These are phyloP conservation scores for Acromyrmex heyeri DNA, from an alignment of 1,140 invertebrate genomes.

Conservation along the genomic window DNA sequence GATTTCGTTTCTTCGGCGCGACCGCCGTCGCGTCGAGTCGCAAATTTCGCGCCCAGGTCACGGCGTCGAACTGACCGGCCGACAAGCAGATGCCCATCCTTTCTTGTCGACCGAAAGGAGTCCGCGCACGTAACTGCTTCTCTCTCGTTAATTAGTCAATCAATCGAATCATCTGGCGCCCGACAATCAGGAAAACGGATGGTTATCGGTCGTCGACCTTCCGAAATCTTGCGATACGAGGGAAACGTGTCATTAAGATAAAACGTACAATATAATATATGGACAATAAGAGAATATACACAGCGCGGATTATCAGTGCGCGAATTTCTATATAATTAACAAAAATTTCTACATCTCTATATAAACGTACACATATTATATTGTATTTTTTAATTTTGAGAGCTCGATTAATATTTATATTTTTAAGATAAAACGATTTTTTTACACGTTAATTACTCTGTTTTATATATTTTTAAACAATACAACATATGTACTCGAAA, in stretches of 20 bases:
- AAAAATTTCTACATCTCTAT: no score
- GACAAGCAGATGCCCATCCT: slow-evolving; percentile 37
- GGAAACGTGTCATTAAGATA: background rate
- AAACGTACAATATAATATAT: background rate
- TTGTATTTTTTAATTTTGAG: no score
- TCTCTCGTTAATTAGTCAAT: slow-evolving; percentile 72
- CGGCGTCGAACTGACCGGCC: slow-evolving; percentile 29
- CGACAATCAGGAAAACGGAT: no score
- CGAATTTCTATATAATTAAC: no score
- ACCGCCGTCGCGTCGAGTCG: slow-evolving; percentile 28
- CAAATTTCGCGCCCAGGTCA: slow-evolving; percentile 73
- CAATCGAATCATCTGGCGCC: slow-evolving; percentile 8
- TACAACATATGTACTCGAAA: no score
- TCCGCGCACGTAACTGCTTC: slow-evolving; percentile 38
- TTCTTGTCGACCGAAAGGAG: slow-evolving; percentile 54
- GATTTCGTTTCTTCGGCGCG: slow-evolving; percentile 57
- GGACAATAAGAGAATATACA: no score
- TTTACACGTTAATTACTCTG: background rate
- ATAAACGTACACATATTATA: no score
- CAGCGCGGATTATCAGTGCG: no score
- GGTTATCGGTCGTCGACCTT: background rate
- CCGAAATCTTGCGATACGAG: background rate
- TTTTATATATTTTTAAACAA: background rate
- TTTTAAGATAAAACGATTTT: background rate
- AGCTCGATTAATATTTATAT: no score